Conservation (phyloP, 2,888 invertebrate genomes). For the Drosophila algonquin region DNA sequence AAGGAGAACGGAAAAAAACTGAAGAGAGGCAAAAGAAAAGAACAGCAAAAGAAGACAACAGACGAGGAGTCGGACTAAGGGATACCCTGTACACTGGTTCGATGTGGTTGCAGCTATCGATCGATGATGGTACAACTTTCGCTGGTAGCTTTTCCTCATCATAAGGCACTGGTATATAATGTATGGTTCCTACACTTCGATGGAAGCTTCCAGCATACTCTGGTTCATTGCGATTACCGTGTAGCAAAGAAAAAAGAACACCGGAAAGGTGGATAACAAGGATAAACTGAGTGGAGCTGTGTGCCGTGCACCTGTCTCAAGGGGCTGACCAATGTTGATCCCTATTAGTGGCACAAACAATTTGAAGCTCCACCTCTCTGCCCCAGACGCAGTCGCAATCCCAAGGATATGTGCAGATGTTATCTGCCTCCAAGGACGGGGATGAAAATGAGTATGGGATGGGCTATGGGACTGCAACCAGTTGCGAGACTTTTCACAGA, state of each 20-base stretch:
- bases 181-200: too few species aligned
- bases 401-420: constrained; percentile 71
- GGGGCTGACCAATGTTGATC: constrained; percentile 75
- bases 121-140: too few species aligned
- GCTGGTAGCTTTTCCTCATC: too few species aligned
- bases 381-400: constrained; percentile 53
- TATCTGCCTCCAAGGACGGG: constrained; percentile 56
- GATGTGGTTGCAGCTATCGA: too few species aligned
- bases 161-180: too few species aligned
- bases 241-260: constrained; percentile 31
- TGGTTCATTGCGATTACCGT: constrained; percentile 41
- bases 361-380: constrained; percentile 54
- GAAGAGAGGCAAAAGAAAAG: too few species aligned
- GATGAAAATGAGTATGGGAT: neutral
- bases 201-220: neutral
- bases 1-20: neutral
- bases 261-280: constrained; percentile 31
- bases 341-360: constrained; percentile 76
- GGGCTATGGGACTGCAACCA: constrained; percentile 32
- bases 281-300: constrained; percentile 48
- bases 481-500: constrained; percentile 40
- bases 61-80: neutral
- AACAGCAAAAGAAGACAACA: neutral
- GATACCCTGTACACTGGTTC: neutral
- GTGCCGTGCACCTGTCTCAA: constrained; percentile 56